Base-by-base conservation (phyloP, 2,113 vertebrate species). In the Phylloscopus trochiloides region DNA sequence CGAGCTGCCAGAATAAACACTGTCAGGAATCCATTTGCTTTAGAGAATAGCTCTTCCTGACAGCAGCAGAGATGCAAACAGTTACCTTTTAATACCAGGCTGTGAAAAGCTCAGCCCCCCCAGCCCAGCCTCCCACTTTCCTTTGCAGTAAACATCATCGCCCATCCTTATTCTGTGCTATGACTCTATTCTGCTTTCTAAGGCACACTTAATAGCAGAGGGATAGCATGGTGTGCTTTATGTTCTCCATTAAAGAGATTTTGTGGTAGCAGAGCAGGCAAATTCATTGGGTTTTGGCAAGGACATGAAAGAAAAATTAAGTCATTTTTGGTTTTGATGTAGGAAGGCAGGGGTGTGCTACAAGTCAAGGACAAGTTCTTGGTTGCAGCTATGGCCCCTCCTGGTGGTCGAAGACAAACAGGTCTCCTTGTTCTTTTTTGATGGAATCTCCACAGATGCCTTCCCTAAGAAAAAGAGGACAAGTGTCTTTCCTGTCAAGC, bases 381-480 rank as follows among this genome's bases (percentile, higher is more conserved):
- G 91, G 93, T 98, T 97, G 97, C 97, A 96, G 97, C 98, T 96
- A 98, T 48, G 97, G 96, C 97, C 91, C 98, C 98, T 96, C 98
- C 98, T 98, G 93, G 97, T 98, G 98, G 98, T 86, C 73, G 97
- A 97, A 97, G 86, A 59, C 36, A 68, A 26, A 81, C 57, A 95
- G 59, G 7, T 62, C 83, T 91, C 67, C 36, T 48, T 36, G 67
- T 12, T 28, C 2, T 36, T 67, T 86, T 92, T 86, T 48, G 76
- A 70, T 87, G 52, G 77, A 29, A 57, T 95, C 38, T 74, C 73
- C 70, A 36, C 57, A 29, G 86, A 82, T 70, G 36, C 48, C 58
- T 96, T 97, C 52, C 83, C 73, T 63, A 78, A 73, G 1, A 28
- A 91, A 84, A 95, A 61, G 50, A 34, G 63, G 40, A 59, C 73